These are phyloP conservation scores for Theretra japonica DNA, from an alignment of 2,888 invertebrate species.

Conservation along the genomic window DNA sequence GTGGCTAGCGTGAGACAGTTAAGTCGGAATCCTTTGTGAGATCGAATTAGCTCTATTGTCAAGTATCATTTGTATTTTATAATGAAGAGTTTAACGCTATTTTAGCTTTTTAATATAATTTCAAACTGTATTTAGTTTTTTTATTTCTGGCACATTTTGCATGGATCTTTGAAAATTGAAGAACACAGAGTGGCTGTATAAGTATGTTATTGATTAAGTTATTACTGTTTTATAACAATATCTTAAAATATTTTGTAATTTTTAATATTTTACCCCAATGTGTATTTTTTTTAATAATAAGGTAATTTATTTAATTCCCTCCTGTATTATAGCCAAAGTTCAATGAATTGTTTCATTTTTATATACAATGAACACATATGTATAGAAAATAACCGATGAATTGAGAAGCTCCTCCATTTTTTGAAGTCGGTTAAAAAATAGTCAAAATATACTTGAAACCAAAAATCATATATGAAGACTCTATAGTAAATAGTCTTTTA, in stretches of 20 bases:
- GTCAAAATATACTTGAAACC: too few relatives aligned
- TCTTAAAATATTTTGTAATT: too few relatives aligned
- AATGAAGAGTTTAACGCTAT: slow-evolving; percentile 21
- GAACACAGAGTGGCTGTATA: too few relatives aligned
- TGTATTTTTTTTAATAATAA: neutral
- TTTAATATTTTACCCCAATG: neutral
- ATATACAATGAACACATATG: too few relatives aligned
- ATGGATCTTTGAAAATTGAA: neutral
- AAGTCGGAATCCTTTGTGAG: slow-evolving; percentile 8
- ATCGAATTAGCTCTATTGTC: slow-evolving; percentile 15
- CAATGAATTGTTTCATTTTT: too few relatives aligned
- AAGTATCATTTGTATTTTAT: slow-evolving; percentile 18
- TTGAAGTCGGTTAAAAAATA: too few relatives aligned
- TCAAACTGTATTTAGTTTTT: neutral
- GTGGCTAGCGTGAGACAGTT: neutral
- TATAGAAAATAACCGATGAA: too few relatives aligned
- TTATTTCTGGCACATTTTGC: neutral
- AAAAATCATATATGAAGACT: too few relatives aligned
- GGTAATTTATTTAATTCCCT: neutral
- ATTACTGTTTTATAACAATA: too few relatives aligned
- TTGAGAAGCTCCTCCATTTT: too few relatives aligned
- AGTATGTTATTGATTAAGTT: too few relatives aligned
- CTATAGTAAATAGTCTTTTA: too few relatives aligned
- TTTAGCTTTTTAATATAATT: slow-evolving; percentile 1
- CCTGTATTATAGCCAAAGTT: neutral